Evolutionary conservation across 92 coral and sea anemone species (phyloP).

Genomic region (Blastomussa wellsi): DNA sequence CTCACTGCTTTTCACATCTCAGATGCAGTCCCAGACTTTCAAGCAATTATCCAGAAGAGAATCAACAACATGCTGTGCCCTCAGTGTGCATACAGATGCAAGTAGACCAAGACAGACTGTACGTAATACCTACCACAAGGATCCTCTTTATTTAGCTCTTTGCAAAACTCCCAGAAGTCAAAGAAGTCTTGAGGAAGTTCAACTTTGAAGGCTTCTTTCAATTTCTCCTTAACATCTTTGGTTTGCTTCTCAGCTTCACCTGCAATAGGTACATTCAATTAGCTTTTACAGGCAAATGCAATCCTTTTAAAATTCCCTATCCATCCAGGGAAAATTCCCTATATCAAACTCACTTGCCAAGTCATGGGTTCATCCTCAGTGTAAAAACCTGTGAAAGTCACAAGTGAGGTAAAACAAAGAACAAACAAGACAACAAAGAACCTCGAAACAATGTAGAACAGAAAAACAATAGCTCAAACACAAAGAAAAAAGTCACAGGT

Average conservation of each 20-base stretch:
- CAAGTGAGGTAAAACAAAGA: too few species aligned
- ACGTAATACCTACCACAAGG: constrained; percentile 65
- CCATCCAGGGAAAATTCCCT: too few species aligned
- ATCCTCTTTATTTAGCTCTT: constrained; percentile 52
- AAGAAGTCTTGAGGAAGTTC: constrained; percentile 93
- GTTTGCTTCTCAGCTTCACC: background rate
- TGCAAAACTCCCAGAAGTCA: constrained; percentile 89
- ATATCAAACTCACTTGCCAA: too few species aligned
- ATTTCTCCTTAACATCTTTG: constrained; percentile 34
- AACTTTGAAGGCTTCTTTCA: constrained; percentile 75
- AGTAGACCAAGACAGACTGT: background rate
- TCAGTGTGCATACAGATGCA: background rate
- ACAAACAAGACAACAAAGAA: too few species aligned
- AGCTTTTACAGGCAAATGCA: background rate
- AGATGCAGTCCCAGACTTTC: background rate
- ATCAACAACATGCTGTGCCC: background rate
- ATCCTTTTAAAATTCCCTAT: too few species aligned
- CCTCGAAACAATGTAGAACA: too few species aligned
- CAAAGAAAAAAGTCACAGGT: too few species aligned
- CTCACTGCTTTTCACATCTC: too few species aligned
- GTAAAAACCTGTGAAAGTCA: too few species aligned
- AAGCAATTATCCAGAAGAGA: background rate
- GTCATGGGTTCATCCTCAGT: too few species aligned
- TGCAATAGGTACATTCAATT: background rate
- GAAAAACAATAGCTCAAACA: too few species aligned